Conservation (phyloP, 2,113 vertebrate genomes). For the Tichodroma muraria region DNA sequence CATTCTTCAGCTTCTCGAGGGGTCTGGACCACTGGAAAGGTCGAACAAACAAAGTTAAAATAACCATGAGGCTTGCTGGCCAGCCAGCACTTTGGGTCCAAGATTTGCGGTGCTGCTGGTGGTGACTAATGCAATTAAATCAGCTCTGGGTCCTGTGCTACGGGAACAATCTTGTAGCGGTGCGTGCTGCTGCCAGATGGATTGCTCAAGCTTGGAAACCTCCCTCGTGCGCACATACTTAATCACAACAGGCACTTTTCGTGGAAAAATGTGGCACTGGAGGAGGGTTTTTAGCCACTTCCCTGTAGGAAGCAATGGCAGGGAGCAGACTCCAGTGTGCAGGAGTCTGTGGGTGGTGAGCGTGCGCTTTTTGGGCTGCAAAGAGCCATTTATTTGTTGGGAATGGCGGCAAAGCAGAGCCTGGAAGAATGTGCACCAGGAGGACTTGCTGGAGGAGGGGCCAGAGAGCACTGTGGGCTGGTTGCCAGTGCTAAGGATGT, state of each 20-base stretch:
- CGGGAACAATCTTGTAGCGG: conserved; percentile 37
- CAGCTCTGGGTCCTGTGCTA: neutral
- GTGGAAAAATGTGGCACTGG: conserved; percentile 51
- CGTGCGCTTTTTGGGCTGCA: neutral
- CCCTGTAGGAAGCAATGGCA: neutral
- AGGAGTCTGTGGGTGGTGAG: neutral
- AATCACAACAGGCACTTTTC: conserved; percentile 42
- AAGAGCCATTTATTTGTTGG: neutral
- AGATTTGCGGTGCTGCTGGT: conserved; percentile 44
- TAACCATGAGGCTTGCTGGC: neutral
- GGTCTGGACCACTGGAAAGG: conserved; percentile 21
- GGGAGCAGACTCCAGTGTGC: neutral
- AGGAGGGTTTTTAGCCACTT: neutral
- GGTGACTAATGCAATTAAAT: conserved; percentile 67
- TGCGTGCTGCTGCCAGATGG: conserved; percentile 54
- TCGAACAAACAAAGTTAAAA: conserved; percentile 34
- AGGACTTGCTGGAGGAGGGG: neutral
- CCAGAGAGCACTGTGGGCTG: fast-evolving
- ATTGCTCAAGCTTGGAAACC: conserved; percentile 73
- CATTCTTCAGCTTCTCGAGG: neutral
- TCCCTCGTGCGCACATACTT: conserved; percentile 36
- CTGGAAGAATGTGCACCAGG: fast-evolving
- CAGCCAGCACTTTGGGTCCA: conserved; percentile 26
- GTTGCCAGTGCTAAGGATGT: fast-evolving
- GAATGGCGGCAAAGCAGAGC: neutral